Conservation (phyloP, 2,797 vertebrate genomes). For the Aplochiton taeniatus region DNA sequence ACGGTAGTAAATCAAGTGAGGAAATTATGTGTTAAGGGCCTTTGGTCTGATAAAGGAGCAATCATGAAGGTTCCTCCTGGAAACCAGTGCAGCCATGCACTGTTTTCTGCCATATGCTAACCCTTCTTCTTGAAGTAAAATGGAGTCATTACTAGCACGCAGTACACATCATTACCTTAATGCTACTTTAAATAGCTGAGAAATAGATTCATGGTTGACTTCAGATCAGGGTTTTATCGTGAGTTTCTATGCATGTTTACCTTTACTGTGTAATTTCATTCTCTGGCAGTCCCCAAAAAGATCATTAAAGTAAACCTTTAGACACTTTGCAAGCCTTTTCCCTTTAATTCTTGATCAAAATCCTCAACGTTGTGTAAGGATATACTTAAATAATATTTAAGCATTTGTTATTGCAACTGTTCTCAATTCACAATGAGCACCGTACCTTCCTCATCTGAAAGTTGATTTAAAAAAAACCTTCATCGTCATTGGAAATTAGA, state of each 20-base stretch:
- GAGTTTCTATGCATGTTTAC: slow-evolving; percentile 22
- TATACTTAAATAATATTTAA: too few species aligned
- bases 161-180: slow-evolving; percentile 53
- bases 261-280: slow-evolving; percentile 30
- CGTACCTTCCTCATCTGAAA: too few species aligned
- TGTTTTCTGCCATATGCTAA: slow-evolving; percentile 33
- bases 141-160: slow-evolving; percentile 39
- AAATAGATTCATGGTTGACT: slow-evolving; percentile 46
- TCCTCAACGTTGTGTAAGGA: too few species aligned
- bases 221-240: slow-evolving; percentile 31
- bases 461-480: too few species aligned
- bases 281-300: neutral
- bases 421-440: too few species aligned
- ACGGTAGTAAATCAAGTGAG: neutral
- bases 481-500: too few species aligned
- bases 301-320: too few species aligned
- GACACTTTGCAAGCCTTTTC: too few species aligned
- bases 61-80: slow-evolving; percentile 7
- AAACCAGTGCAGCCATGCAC: slow-evolving; percentile 48
- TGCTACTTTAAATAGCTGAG: slow-evolving; percentile 46
- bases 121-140: slow-evolving; percentile 41
- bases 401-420: too few species aligned
- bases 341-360: too few species aligned
- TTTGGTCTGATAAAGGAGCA: slow-evolving; percentile 11
- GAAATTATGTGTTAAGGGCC: slow-evolving; percentile 14